These are phyloP conservation scores for Ophioderma brevispina DNA, from an alignment of 35 echinoderm and acorn worm genomes.

Conservation along the genomic window DNA sequence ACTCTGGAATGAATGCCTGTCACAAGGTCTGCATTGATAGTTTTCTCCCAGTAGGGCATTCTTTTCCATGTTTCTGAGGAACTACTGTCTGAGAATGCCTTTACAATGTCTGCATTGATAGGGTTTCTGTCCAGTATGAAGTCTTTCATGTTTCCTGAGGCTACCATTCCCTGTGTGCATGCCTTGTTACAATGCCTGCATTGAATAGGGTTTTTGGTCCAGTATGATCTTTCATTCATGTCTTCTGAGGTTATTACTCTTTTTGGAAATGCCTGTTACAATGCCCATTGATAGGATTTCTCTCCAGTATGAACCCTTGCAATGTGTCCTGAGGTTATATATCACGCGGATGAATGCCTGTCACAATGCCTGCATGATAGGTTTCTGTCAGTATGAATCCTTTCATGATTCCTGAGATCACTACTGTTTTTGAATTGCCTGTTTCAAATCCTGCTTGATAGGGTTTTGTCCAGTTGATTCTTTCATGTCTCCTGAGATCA, in stretches of 20 bases:
- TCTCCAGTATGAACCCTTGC: constrained; percentile 60
- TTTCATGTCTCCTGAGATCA: not conserved
- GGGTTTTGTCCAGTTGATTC: not conserved
- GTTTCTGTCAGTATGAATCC: not conserved
- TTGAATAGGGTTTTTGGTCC: too few relatives aligned
- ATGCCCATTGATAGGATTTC: constrained; percentile 62
- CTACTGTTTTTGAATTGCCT: not conserved
- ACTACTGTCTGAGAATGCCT: too few relatives aligned
- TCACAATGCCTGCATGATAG: not conserved
- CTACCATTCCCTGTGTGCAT: not conserved
- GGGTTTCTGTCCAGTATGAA: constrained; percentile 78
- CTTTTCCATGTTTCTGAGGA: too few relatives aligned
- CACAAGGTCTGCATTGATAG: too few relatives aligned
- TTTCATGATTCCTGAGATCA: not conserved
- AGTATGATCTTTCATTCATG: too few relatives aligned
- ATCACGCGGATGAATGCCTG: not conserved
- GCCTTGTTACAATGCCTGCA: constrained; percentile 67
- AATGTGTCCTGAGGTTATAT: not conserved
- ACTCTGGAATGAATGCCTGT: not conserved
- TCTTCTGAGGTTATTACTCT: too few relatives aligned
- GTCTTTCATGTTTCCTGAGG: constrained; percentile 41
- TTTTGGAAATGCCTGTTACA: too few relatives aligned
- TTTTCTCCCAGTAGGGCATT: too few relatives aligned
- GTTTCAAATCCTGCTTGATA: constrained; percentile 9
- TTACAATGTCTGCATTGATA: constrained; percentile 59